phyloP scores from a whole-genome alignment of 2,888 invertebrate genomes.

The Tetrapedia diversipes region DNA sequence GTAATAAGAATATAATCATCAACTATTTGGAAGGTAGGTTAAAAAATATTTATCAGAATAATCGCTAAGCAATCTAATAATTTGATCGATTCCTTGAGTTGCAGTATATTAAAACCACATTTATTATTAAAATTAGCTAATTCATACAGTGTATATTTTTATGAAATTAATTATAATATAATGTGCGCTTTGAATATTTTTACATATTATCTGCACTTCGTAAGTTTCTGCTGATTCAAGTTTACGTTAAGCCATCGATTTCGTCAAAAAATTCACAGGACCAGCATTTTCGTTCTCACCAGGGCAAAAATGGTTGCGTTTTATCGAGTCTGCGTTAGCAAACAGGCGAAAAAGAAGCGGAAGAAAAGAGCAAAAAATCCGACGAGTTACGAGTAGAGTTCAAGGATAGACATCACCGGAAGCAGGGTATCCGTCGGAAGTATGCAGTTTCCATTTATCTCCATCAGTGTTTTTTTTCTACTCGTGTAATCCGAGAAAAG shows the following conservation, averaged over 20 bases:
- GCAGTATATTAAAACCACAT: too few relatives aligned
- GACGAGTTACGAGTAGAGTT: background rate
- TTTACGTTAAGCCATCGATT: background rate
- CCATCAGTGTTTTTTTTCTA: slow-evolving; percentile 56
- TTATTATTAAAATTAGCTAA: too few relatives aligned
- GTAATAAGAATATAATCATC: too few relatives aligned
- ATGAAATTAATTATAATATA: too few relatives aligned
- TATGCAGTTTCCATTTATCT: slow-evolving; percentile 53
- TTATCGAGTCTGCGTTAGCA: background rate
- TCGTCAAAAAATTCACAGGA: background rate
- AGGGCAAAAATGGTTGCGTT: background rate
- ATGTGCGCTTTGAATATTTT: too few relatives aligned
- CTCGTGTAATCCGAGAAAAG: slow-evolving; percentile 27
- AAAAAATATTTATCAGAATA: too few relatives aligned
- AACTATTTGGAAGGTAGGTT: too few relatives aligned
- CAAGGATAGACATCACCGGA: background rate
- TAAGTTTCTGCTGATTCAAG: too few relatives aligned
- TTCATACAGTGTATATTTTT: too few relatives aligned
- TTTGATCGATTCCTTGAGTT: too few relatives aligned
- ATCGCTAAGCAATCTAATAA: too few relatives aligned
- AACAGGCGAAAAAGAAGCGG: background rate
- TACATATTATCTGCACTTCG: too few relatives aligned
- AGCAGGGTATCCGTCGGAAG: slow-evolving; percentile 42
- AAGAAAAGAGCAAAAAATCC: background rate
- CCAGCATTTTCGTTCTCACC: background rate